Evolutionary conservation across 2,888 invertebrate genomes (phyloP), one percentile per base, ranked within the genome.

Genomic region (Baccha elongata): DNA sequence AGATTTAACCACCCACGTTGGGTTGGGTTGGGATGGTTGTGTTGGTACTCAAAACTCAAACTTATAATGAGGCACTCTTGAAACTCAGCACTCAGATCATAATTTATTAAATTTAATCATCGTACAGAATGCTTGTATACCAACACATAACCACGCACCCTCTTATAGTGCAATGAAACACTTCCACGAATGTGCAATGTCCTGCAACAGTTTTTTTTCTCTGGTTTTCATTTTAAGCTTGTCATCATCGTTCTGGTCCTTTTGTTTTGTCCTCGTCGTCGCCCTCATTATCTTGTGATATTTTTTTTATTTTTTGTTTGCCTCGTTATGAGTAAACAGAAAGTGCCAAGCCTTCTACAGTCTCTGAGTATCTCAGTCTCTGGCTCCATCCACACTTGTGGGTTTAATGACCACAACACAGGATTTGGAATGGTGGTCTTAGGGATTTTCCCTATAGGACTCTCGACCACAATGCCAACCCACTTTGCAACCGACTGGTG

Each of bases 81-180:
- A 58, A 53, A 64, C 53, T 29, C 68, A 46, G 7, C 37, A 17
- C 15, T 32, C 53, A 26, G 21, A 48, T 72, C 76, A 76, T 83
- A 67, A 83, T 76, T 76, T 76, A 72, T 83, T 83, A 60, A 83
- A 76, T 76, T 72, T 76, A 83, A 81, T 80, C 75, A 81, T 64
- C 40, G n/a, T 46, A 35, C 52, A 19, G 7, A 29, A 17, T 48
- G 6, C 11, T 21, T 26, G 1, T 23, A 32, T 10, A n/a, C 32
- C 35, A 46, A 69, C 40, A 46, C 19, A 58, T 6, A 6, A 17
- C 2, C 5, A 60, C 29, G 44, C 60, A 53, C 7, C 13, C 60
- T 23, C 7, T 10, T 53, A 17, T 29, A 29, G 7, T 29, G 29
- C 42, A 60, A 37, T n/a, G 35, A 40, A 40, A 42, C 42, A 29